Evolutionary conservation across 1,140 invertebrate species (phyloP).

Genomic region (Panagrolaimus sp.): DNA sequence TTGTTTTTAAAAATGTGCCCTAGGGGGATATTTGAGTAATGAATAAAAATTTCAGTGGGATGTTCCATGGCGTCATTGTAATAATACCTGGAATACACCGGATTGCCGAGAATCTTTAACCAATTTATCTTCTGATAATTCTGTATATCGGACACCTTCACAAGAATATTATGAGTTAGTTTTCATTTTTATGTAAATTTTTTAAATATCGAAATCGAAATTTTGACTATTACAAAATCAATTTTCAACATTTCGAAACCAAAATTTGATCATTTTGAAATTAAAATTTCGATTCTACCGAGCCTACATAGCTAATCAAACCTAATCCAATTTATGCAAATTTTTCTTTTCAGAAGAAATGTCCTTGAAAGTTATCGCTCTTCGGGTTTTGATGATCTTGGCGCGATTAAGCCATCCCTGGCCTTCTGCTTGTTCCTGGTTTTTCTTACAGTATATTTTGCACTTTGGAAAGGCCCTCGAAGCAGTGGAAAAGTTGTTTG

Average conservation of each 20-base stretch:
- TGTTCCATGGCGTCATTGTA: constrained; percentile 84
- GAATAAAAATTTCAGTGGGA: constrained; percentile 60
- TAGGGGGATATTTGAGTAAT: background rate
- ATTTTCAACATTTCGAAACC: too few relatives aligned
- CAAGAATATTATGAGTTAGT: constrained; percentile 50
- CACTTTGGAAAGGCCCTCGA: constrained; percentile 92
- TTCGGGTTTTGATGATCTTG: constrained; percentile 76
- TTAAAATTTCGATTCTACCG: too few relatives aligned
- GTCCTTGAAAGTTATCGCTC: constrained; percentile 78
- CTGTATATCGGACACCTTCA: constrained; percentile 59
- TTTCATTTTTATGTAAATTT: too few relatives aligned
- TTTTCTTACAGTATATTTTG: constrained; percentile 90
- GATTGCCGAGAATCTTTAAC: constrained; percentile 68
- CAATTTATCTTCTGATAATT: constrained; percentile 58
- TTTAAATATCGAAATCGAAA: too few relatives aligned
- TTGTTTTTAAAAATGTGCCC: background rate
- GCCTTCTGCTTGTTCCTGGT: constrained; percentile 82
- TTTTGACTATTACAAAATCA: too few relatives aligned
- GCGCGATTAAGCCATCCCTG: constrained; percentile 79
- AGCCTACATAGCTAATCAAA: background rate
- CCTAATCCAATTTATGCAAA: background rate
- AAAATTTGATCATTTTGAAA: background rate
- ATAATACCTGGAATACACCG: constrained; percentile 83
- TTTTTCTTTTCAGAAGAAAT: constrained; percentile 66
- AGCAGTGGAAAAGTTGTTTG: constrained; percentile 94